Conservation (phyloP, 1,140 invertebrate genomes). For the Drosophila aff. region DNA sequence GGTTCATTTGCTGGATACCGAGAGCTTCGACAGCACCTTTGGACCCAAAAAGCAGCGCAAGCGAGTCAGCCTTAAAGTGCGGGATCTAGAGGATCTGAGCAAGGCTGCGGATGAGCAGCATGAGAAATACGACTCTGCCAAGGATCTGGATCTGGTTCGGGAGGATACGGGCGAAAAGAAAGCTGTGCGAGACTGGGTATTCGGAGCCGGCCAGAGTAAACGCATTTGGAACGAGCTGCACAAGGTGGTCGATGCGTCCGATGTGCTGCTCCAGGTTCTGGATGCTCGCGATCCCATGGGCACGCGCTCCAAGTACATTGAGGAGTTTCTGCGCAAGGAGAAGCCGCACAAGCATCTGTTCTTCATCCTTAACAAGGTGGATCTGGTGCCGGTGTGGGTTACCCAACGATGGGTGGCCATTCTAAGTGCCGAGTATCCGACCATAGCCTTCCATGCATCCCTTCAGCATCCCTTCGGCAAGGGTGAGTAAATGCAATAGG, state of each 20-base stretch:
- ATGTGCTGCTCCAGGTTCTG: conserved; percentile 97
- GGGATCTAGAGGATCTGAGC: conserved; percentile 90
- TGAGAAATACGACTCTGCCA: conserved; percentile 91
- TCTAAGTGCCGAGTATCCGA: conserved; percentile 97
- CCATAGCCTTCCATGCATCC: conserved; percentile 99
- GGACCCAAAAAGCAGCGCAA: conserved; percentile 97
- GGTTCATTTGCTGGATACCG: conserved; percentile 97
- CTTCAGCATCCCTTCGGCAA: conserved; percentile 99
- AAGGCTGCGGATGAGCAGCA: conserved; percentile 89
- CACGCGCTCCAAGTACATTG: conserved; percentile 96
- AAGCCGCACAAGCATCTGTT: conserved; percentile 98
- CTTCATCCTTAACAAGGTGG: conserved; percentile 98
- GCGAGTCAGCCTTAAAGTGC: conserved; percentile 92
- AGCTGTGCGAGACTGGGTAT: conserved; percentile 92
- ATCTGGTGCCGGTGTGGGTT: conserved; percentile 98
- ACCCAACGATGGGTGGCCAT: conserved; percentile 98
- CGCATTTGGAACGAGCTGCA: conserved; percentile 99
- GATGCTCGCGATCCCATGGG: conserved; percentile 98
- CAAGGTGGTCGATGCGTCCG: conserved; percentile 99
- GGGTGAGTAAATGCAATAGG: conserved; percentile 84
- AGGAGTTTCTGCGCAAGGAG: conserved; percentile 94
- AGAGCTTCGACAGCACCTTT: conserved; percentile 97
- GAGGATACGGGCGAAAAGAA: conserved; percentile 93
- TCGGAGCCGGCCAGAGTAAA: conserved; percentile 97
- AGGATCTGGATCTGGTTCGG: conserved; percentile 93